Evolutionary conservation across 2,888 invertebrate genomes (phyloP), one percentile per base, ranked within the genome.

Genomic region (Drosophila kanekoi): DNA sequence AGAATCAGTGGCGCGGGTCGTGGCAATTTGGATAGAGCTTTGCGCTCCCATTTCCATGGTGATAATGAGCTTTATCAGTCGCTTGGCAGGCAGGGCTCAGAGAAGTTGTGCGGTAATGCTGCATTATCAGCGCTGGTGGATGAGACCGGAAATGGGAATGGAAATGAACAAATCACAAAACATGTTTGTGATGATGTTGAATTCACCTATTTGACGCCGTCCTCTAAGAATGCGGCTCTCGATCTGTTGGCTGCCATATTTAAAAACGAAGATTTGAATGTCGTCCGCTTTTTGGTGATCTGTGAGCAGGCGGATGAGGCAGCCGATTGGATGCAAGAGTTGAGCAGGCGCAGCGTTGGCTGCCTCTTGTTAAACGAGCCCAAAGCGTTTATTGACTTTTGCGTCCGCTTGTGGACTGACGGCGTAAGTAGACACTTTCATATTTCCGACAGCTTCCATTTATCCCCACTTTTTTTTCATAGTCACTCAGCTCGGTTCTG

Each of bases 311-410:
- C 60, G 0, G 13, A 41, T 0, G 64, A 60, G 14, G 60, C 73
- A 18, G 8, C 47, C 14, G 3, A 64, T 3, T 5, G 70, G 18
- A 49, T 18, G 57, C 14, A 47, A 4, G 28, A 74, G 32, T 14
- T 74, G 35, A 64, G 64, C 2, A 70, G 54, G 35, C 73, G 70
- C 10, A 43, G 73, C 45, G 48, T 74, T 10, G 53, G 49, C 5
- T 60, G 70, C n/a, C 14, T 74, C 0, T 38, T 74, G 13, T 2
- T 74, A 3, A 58, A 47, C 16, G 37, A 33, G 10, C 11, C 43
- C 9, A 35, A 23, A 1, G 4, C 37, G 4, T n/a, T 5, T 9
- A 44, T 52, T 6, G 14, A 16, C 4, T 1, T 11, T 8, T 8
- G 23, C 4, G 0, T 57, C 1, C 1, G 4, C n/a, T 8, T 60